Evolutionary conservation across 2,113 vertebrate genomes (phyloP).

Genomic region (Plestiodon gilberti): DNA sequence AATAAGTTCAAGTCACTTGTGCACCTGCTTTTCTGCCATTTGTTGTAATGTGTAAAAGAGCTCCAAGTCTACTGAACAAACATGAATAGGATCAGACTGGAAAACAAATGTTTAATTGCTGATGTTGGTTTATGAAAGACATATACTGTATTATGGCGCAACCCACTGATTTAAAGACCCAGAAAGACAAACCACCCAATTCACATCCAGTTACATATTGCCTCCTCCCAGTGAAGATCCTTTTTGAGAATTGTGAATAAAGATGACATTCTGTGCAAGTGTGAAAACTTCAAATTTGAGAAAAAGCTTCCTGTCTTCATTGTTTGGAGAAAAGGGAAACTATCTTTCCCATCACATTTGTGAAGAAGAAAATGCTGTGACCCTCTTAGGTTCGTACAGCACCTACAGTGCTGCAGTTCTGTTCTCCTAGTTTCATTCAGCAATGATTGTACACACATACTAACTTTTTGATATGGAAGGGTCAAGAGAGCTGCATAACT

Average conservation of each 20-base stretch:
- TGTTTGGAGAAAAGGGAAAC: not conserved
- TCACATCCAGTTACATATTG: not conserved
- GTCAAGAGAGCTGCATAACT: not conserved
- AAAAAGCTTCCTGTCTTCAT: not conserved
- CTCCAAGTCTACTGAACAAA: not conserved
- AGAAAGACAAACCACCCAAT: not conserved
- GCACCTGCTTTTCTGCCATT: not conserved
- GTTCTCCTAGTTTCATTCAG: not conserved
- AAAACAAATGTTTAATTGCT: not conserved
- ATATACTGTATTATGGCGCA: not conserved
- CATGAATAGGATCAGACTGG: not conserved
- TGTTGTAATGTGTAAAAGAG: not conserved
- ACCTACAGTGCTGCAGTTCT: not conserved
- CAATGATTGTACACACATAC: slow-evolving; percentile 9
- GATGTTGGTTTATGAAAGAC: not conserved
- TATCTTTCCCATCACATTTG: not conserved
- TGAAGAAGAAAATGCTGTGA: not conserved
- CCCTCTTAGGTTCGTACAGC: not conserved
- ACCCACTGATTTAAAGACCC: not conserved
- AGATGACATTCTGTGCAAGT: not conserved
- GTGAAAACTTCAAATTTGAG: not conserved
- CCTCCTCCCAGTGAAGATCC: not conserved
- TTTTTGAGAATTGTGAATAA: not conserved
- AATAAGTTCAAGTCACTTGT: not conserved
- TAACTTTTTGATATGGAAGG: not conserved